These are phyloP conservation scores for Semotilus atromaculatus DNA, from an alignment of 2,797 vertebrate species.

Conservation along the genomic window DNA sequence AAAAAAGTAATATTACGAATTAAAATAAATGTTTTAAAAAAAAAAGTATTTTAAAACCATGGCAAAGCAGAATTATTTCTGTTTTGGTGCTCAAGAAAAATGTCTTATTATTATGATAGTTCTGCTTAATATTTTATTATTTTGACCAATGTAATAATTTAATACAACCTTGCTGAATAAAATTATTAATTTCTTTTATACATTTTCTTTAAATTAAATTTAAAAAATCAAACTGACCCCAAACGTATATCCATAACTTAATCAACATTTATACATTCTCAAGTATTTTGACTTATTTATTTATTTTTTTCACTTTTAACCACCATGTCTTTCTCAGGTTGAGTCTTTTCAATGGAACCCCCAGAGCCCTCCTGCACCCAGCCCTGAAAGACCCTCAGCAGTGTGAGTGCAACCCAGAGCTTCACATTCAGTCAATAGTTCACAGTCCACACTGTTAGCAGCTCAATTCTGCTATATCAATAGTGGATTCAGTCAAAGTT, in stretches of 20 bases:
- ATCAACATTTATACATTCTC: background rate
- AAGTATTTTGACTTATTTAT: background rate
- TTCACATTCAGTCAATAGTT: background rate
- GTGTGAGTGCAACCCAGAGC: conserved; percentile 41
- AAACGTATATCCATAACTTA: background rate
- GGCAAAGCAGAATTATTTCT: background rate
- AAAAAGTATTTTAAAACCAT: background rate
- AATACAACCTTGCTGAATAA: background rate
- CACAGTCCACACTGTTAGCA: background rate
- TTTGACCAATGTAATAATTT: background rate
- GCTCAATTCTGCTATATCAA: background rate
- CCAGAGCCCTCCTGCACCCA: conserved; percentile 57
- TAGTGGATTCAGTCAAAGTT: background rate
- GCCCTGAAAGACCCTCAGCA: conserved; percentile 49
- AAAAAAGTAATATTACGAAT: background rate
- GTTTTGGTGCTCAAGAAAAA: background rate
- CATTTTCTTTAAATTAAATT: no score
- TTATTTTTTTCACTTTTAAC: background rate
- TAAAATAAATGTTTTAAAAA: background rate
- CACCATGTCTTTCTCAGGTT: conserved; percentile 30
- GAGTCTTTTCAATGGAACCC: conserved; percentile 48
- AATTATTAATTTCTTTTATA: background rate
- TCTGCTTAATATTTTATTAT: background rate
- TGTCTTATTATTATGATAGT: background rate
- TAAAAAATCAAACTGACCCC: no score